A percentile compares a stretch with the other conserved stretches of the same genome.
These are phyloP conservation scores for Salticus scenicus DNA, from an alignment of 2,888 invertebrate genomes.

Conservation along the genomic window DNA sequence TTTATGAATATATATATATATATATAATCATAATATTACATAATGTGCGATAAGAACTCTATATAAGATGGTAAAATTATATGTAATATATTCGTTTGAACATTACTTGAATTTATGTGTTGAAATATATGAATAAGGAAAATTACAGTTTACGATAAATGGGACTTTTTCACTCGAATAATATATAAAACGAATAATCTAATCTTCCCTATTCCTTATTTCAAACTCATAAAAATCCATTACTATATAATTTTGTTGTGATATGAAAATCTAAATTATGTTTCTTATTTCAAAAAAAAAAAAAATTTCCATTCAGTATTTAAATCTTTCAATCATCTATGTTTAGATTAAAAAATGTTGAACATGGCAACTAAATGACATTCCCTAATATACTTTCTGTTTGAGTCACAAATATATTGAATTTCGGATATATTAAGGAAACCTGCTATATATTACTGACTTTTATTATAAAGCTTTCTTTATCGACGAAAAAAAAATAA, in stretches of 20 bases:
- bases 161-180: no score
- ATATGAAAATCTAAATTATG: slow-evolving; percentile 1
- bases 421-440: slow-evolving; percentile 28
- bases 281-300: background rate
- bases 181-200: no score
- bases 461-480: slow-evolving; percentile 44
- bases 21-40: no score
- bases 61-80: no score
- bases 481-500: slow-evolving; percentile 35
- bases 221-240: no score
- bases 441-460: slow-evolving; percentile 50
- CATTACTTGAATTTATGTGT: no score
- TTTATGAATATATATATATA: no score
- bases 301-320: background rate
- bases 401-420: slow-evolving; percentile 12
- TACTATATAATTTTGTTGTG: background rate
- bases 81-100: no score
- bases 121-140: no score
- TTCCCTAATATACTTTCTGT: background rate
- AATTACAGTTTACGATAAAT: no score
- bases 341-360: background rate
- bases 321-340: background rate
- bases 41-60: no score
- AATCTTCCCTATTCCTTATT: no score
- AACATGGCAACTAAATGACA: background rate